Percentiles rank a stretch among this genome's conserved stretches.
phyloP scores from a whole-genome alignment of 2,797 vertebrate species.

The Leptodactylus fallax region DNA sequence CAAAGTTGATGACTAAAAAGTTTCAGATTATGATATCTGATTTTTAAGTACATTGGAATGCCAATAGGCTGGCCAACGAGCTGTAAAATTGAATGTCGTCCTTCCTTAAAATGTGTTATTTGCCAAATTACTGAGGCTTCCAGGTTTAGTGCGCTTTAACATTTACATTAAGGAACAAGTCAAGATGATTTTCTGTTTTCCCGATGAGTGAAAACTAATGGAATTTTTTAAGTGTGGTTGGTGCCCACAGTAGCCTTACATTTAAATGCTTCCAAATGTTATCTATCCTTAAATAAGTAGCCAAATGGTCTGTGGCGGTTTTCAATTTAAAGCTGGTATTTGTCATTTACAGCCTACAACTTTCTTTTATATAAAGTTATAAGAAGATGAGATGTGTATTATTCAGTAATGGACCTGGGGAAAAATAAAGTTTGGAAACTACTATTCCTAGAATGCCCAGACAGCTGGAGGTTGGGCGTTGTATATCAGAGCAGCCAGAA shows the following conservation, averaged over 20 bases:
- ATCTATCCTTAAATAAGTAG: conserved; percentile 23
- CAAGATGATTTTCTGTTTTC: conserved; percentile 44
- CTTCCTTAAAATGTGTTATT: conserved; percentile 55
- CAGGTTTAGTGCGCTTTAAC: conserved; percentile 34
- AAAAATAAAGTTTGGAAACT: not conserved
- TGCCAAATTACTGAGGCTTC: conserved; percentile 57
- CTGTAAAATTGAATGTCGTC: conserved; percentile 59
- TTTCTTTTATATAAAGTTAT: conserved; percentile 2
- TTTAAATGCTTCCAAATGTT: conserved; percentile 41
- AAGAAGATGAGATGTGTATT: not conserved
- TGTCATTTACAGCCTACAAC: conserved; percentile 30
- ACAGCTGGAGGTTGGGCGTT: not conserved
- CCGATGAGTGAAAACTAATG: conserved; percentile 46
- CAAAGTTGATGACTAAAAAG: conserved; percentile 39
- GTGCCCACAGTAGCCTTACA: conserved; percentile 25
- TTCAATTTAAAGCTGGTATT: conserved; percentile 18
- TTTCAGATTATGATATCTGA: conserved; percentile 48
- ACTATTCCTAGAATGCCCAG: not conserved
- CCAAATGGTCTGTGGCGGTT: conserved; percentile 29
- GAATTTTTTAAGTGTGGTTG: conserved; percentile 32
- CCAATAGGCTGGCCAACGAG: conserved; percentile 53
- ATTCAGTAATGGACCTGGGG: not conserved
- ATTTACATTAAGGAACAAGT: conserved; percentile 42
- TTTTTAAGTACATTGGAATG: conserved; percentile 56
- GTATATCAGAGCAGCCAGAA: no score